These are phyloP conservation scores for Eurystomus glaucurus DNA, from an alignment of 2,797 vertebrate species.

Conservation along the genomic window DNA sequence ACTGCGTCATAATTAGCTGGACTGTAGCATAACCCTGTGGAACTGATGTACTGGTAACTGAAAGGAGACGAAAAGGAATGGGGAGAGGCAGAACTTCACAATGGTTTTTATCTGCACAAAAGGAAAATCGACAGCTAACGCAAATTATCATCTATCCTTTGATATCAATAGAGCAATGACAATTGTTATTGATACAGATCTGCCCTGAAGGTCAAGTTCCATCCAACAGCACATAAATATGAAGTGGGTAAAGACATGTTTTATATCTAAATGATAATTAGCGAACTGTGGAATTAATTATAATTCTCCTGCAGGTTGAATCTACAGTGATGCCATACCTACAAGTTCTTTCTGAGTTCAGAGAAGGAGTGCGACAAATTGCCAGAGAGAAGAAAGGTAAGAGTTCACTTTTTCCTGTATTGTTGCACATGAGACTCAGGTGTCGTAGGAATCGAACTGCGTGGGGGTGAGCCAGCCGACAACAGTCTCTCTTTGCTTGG, in stretches of 20 bases:
- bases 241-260: neutral
- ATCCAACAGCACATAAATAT: neutral
- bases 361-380: conserved; percentile 91
- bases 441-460: neutral
- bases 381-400: conserved; percentile 93
- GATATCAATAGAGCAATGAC: neutral
- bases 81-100: neutral
- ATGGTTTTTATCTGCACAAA: neutral
- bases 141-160: neutral
- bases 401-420: neutral
- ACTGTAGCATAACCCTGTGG: neutral
- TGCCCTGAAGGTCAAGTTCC: neutral
- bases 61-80: neutral
- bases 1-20: neutral
- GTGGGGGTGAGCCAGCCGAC: neutral
- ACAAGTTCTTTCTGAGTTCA: conserved; percentile 92
- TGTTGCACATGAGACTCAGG: neutral
- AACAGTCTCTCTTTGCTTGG: neutral
- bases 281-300: conserved; percentile 31
- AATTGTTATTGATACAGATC: neutral
- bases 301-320: conserved; percentile 87
- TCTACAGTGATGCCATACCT: conserved; percentile 94
- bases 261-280: neutral
- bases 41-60: neutral
- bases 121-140: neutral